Base-by-base conservation (phyloP, 2,797 vertebrate species). In the Propithecus perrieri region DNA sequence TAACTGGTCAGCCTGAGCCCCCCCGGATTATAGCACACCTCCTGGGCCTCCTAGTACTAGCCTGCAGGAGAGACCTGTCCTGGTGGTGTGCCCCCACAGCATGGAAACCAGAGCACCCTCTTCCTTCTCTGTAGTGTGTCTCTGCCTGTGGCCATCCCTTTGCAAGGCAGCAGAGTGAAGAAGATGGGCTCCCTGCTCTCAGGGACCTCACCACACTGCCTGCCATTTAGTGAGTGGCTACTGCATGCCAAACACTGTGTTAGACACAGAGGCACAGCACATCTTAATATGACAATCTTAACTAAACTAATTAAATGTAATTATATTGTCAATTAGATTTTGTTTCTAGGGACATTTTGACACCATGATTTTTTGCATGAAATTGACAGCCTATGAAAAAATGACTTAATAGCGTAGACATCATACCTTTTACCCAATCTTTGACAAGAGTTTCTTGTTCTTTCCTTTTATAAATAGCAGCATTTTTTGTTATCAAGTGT, bases 1-100 rank as follows among this genome's bases (percentile, higher is more conserved):
- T 78, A 20, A 71, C 50, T 95, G 89, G 59, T 84, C 84, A 91
- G 78, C 84, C 69, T 91, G 75, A 71, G 80, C 18, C 65, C 50
- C 50, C 72, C 5, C 11, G 0, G 30, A 48, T 74, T 26, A 41
- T 30, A 63, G 79, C 10, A 28, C 26, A 7, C 38, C 63, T 24
- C 41, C 26, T 26, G 8, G n/a, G 28, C 35, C 46, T 30, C 10
- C 7, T 24, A 53, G 11, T 33, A 7, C 65, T 13, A 18, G 15
- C 30, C n/a, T 50, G 20, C 28, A 59, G 35, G 41, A 79, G 33
- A 93, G 28, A 67, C 5, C 15, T 20, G 17, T 24, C n/a, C 20
- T 24, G 33, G 30, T 13, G 3, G 17, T 2, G 4, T 78, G 2
- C 48, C 67, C 28, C 35, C 75, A 85, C 20, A n/a, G 18, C 26